These are phyloP conservation scores for Latrodectus geometricus DNA, from an alignment of 1,140 invertebrate genomes.

Conservation along the genomic window DNA sequence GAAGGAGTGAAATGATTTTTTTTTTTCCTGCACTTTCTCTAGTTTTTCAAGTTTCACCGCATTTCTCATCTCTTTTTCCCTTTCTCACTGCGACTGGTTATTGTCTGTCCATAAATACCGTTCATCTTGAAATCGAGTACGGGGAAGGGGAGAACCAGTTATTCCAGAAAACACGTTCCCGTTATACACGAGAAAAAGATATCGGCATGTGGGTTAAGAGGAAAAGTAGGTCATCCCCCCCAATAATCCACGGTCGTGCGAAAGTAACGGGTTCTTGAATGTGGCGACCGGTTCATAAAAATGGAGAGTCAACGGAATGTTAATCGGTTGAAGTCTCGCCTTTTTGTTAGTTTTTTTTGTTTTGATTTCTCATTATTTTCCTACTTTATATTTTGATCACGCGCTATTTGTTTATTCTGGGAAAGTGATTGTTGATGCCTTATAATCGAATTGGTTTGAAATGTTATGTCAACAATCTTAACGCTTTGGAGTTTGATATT, in stretches of 20 bases:
- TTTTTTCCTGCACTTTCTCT: neutral
- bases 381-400: neutral
- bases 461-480: too few relatives aligned
- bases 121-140: neutral
- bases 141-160: neutral
- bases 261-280: neutral
- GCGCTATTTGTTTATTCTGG: neutral
- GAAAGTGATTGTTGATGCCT: neutral
- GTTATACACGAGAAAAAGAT: neutral
- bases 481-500: neutral
- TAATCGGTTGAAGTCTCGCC: too few relatives aligned
- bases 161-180: neutral
- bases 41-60: conserved; percentile 16
- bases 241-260: neutral
- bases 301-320: too few relatives aligned
- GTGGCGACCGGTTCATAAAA: too few relatives aligned
- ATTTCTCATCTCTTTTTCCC: conserved; percentile 3
- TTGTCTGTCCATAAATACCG: neutral
- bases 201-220: too few relatives aligned
- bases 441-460: too few relatives aligned
- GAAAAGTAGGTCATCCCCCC: too few relatives aligned
- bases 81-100: neutral
- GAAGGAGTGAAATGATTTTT: neutral
- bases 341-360: neutral
- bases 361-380: neutral